phyloP scores from a whole-genome alignment of 2,797 vertebrate genomes.

The Gobionotothen gibberifrons region DNA sequence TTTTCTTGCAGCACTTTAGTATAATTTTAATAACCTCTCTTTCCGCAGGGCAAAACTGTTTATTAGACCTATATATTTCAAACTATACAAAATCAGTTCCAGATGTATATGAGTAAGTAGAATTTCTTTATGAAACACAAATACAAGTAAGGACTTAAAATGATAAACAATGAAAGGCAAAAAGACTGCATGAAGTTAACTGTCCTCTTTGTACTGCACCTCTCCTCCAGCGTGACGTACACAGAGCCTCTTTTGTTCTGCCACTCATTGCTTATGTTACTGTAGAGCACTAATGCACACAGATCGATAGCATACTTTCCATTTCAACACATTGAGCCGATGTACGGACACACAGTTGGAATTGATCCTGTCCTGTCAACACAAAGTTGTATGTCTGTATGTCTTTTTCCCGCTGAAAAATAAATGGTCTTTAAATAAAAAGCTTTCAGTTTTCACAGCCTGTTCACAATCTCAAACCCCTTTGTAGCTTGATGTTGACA shows the following conservation, averaged over 20 bases:
- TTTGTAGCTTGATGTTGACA: slow-evolving; percentile 43
- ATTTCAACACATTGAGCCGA: slow-evolving; percentile 79
- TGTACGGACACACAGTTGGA: slow-evolving; percentile 73
- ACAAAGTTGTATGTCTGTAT: slow-evolving; percentile 63
- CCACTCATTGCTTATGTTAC: slow-evolving; percentile 79
- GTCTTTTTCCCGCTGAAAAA: slow-evolving; percentile 55
- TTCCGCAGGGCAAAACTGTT: slow-evolving; percentile 52
- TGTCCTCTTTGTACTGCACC: slow-evolving; percentile 65
- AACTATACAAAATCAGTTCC: slow-evolving; percentile 64
- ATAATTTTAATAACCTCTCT: slow-evolving; percentile 61
- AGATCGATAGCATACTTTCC: slow-evolving; percentile 84
- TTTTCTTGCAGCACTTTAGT: slow-evolving; percentile 51
- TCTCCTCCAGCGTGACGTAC: slow-evolving; percentile 64
- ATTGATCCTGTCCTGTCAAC: slow-evolving; percentile 80
- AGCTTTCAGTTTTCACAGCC: slow-evolving; percentile 16
- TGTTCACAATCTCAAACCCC: slow-evolving; percentile 33
- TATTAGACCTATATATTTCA: slow-evolving; percentile 53
- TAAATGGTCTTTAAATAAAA: slow-evolving; percentile 54
- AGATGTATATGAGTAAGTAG: slow-evolving; percentile 66
- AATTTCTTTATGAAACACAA: slow-evolving; percentile 72
- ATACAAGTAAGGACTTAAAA: slow-evolving; percentile 69
- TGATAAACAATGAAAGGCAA: slow-evolving; percentile 79
- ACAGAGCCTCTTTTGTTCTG: slow-evolving; percentile 80
- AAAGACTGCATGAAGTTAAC: slow-evolving; percentile 64
- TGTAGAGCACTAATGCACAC: slow-evolving; percentile 80